These are phyloP conservation scores for Leptosomus discolor DNA, from an alignment of 2,113 vertebrate genomes.

Conservation along the genomic window DNA sequence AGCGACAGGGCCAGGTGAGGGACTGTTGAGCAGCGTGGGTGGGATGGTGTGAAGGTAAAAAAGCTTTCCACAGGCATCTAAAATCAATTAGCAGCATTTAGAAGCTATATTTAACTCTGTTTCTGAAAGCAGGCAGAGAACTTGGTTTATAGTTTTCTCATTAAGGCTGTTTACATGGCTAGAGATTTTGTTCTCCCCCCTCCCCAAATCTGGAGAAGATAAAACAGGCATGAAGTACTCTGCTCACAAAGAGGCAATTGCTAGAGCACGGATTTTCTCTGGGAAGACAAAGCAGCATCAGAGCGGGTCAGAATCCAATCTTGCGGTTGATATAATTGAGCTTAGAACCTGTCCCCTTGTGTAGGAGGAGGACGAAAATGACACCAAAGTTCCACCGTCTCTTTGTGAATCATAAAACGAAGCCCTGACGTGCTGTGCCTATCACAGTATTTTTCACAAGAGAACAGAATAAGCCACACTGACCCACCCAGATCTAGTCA, in stretches of 20 bases:
- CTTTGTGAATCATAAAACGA: background rate
- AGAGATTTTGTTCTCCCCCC: background rate
- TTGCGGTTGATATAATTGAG: accelerated
- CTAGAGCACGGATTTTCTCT: background rate
- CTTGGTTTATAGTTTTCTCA: background rate
- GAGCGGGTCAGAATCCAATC: background rate
- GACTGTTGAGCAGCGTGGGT: background rate
- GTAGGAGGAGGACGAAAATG: background rate
- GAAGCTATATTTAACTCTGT: conserved; percentile 7
- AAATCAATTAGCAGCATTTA: conserved; percentile 48
- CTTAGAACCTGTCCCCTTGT: background rate
- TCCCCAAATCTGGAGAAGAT: background rate
- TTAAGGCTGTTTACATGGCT: conserved; percentile 1
- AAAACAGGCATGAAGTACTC: background rate
- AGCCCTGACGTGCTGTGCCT: accelerated
- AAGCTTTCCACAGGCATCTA: background rate
- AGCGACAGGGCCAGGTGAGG: background rate
- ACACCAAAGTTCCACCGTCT: background rate
- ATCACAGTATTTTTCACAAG: background rate
- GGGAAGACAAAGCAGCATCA: background rate
- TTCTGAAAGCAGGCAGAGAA: background rate
- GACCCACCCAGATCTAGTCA: background rate
- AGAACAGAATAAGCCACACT: accelerated
- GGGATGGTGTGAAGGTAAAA: background rate
- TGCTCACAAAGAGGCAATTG: background rate